These are phyloP conservation scores for Corythoichthys intestinalis DNA, from an alignment of 2,113 vertebrate genomes.

Conservation along the genomic window DNA sequence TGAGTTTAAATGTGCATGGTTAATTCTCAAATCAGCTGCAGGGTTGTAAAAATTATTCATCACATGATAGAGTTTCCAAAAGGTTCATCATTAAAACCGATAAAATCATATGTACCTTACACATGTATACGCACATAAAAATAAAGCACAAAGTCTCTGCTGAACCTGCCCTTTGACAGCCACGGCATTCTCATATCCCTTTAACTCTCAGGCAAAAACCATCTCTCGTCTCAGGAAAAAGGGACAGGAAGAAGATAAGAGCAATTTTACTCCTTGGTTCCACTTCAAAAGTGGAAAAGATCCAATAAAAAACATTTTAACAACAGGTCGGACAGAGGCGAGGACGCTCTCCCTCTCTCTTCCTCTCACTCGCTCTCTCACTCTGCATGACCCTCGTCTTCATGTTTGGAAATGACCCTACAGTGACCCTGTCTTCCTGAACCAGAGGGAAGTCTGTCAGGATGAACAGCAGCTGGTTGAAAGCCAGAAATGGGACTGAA, in stretches of 20 bases:
- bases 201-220: slow-evolving; percentile 52
- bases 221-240: slow-evolving; percentile 31
- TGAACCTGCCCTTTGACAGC: slow-evolving; percentile 79
- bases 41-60: too few species aligned
- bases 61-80: too few species aligned
- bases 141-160: slow-evolving; percentile 19
- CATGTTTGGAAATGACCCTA: slow-evolving; percentile 46
- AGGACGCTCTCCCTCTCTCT: slow-evolving; percentile 37
- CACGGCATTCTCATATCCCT: slow-evolving; percentile 39
- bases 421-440: slow-evolving; percentile 13
- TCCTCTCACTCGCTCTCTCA: slow-evolving; percentile 42
- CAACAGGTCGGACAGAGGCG: slow-evolving; percentile 53
- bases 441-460: slow-evolving; percentile 11
- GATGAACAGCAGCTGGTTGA: slow-evolving; percentile 1
- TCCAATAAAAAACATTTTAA: slow-evolving; percentile 73
- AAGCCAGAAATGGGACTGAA: background rate
- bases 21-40: too few species aligned
- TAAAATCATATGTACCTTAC: background rate
- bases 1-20: too few species aligned
- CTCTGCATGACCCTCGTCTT: slow-evolving; percentile 62
- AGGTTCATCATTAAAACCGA: background rate
- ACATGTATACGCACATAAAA: background rate
- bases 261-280: slow-evolving; percentile 45
- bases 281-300: slow-evolving; percentile 57
- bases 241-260: slow-evolving; percentile 35